Evolutionary conservation across 2,888 invertebrate genomes (phyloP), one percentile per base, ranked within the genome.

Genomic region (Thereva nobilitata): DNA sequence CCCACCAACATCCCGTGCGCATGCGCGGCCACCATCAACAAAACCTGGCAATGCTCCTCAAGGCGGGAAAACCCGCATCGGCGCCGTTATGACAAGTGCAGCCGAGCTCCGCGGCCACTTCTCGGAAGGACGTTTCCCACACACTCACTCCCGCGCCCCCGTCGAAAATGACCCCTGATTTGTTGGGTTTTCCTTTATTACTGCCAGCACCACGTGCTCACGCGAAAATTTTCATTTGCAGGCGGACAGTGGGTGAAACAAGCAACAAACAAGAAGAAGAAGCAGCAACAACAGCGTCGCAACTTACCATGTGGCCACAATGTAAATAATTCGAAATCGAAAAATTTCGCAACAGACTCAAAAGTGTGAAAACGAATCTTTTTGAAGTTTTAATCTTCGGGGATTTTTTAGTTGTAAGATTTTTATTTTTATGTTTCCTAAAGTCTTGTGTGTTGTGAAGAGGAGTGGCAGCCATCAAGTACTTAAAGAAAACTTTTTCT

Each of bases 221-320:
- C 40, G 38, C 50, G 9, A 61, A 50, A 61, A 41, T 23, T 47
- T 61, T 61, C 12, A 59, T 61, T 59, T 61, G 23, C 50, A 61
- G 61, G 40, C 61, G 61, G 61, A 50, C 61, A 61, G 61, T 61
- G 61, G 61, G 61, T 53, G 53, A 53, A 41, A 35, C 40, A 50
- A 61, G 34, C 40, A 23, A 41, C 23, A 23, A 23, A 23, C 7
- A 41, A 61, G 40, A n/a, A 61, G 4, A 41, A 61, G 40, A n/a
- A 61, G 4, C 6, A 10, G n/a, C 45, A 47, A 38, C 5, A 59
- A 50, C 34, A 50, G 38, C 23, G 23, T 23, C 23, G 23, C 23
- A 40, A 53, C 38, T 6, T 40, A 61, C 23, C 61, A 61, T 61
- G 61, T 50, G 50, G 37, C 7, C 10, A 12, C n/a, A 12, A n/a